Evolutionary conservation across 2,113 vertebrate species (phyloP).

Genomic region (Ploceus nigricollis): DNA sequence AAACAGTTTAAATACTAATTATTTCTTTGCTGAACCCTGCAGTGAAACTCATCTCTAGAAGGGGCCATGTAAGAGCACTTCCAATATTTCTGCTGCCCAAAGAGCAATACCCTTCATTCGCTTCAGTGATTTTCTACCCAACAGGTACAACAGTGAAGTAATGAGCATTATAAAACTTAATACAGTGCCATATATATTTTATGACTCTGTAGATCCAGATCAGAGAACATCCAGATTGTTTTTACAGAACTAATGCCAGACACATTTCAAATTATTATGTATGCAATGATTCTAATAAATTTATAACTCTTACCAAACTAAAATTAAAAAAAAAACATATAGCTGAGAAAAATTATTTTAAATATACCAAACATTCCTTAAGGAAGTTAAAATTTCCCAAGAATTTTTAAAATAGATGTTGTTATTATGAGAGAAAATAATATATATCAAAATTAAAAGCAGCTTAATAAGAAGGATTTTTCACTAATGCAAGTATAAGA

Average conservation of each 20-base stretch:
- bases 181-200: conserved; percentile 51
- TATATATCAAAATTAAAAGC: not conserved
- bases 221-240: conserved; percentile 60
- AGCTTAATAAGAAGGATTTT: not conserved
- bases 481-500: not conserved
- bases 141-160: conserved; percentile 51
- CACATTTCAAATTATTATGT: conserved; percentile 10
- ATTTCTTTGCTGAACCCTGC: conserved; percentile 35
- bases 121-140: conserved; percentile 49
- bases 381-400: not conserved
- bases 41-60: conserved; percentile 15
- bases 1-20: conserved; percentile 58
- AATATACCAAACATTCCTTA: not conserved
- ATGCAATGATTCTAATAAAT: conserved; percentile 9
- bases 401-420: not conserved
- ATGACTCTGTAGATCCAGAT: conserved; percentile 43
- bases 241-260: conserved; percentile 37
- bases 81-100: conserved; percentile 59
- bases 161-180: conserved; percentile 66
- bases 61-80: not conserved
- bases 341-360: not conserved
- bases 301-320: not conserved
- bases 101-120: conserved; percentile 29
- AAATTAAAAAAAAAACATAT: not conserved
- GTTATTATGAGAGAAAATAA: not conserved